Conservation (phyloP, 2,797 vertebrate genomes). For the Tamandua tetradactyla region DNA sequence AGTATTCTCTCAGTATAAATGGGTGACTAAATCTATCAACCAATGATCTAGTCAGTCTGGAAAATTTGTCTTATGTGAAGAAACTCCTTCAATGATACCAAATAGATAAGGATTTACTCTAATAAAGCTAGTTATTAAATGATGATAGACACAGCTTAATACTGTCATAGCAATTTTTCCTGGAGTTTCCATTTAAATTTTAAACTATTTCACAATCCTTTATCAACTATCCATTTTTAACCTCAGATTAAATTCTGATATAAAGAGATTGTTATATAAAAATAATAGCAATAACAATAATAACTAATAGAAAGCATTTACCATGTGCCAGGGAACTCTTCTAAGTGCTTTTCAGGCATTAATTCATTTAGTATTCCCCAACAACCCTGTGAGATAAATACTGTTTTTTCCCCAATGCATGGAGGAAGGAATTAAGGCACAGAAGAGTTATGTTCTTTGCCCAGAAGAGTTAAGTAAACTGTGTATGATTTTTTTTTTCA, state of each 20-base stretch:
- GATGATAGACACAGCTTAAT: slow-evolving; percentile 26
- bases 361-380: slow-evolving; percentile 29
- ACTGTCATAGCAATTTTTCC: neutral
- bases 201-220: slow-evolving; percentile 24
- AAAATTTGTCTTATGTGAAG: neutral
- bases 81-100: slow-evolving; percentile 14
- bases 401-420: slow-evolving; percentile 8
- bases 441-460: neutral
- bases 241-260: slow-evolving; percentile 37
- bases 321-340: neutral
- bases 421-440: slow-evolving; percentile 35
- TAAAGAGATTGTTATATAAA: neutral
- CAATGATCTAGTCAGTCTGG: neutral
- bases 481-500: slow-evolving; percentile 13
- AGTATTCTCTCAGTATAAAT: neutral
- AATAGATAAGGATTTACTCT: slow-evolving; percentile 5
- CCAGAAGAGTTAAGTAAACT: neutral
- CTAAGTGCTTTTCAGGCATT: slow-evolving; percentile 22
- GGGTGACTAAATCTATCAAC: neutral
- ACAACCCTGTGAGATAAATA: neutral
- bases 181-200: neutral
- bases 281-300: neutral
- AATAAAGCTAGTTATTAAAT: slow-evolving; percentile 52
- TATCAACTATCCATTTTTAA: slow-evolving; percentile 32
- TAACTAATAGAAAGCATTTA: neutral